These are phyloP conservation scores for Myotis myotis DNA, from an alignment of 2,797 vertebrate species.

Conservation along the genomic window DNA sequence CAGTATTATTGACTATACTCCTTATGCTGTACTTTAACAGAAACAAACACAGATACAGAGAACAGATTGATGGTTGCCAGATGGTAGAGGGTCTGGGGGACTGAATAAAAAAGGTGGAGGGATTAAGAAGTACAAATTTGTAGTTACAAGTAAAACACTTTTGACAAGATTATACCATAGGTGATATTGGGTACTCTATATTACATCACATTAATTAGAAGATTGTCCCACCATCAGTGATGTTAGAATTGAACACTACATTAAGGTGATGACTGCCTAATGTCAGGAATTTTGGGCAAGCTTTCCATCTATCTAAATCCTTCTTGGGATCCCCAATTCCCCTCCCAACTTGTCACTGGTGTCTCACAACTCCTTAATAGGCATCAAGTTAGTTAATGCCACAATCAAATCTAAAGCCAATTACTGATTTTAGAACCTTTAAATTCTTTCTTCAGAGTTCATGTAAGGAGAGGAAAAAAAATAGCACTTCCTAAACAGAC, in stretches of 20 bases:
- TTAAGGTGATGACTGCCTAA: neutral
- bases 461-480: neutral
- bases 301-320: neutral
- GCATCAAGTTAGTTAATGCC: constrained; percentile 12
- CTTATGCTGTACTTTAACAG: neutral
- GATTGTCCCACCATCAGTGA: neutral
- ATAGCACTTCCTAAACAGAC: neutral
- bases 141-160: neutral
- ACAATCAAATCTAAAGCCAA: constrained; percentile 22
- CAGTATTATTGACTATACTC: neutral
- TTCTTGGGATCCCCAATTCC: neutral
- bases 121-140: neutral
- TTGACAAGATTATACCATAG: neutral
- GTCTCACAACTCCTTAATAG: constrained; percentile 22
- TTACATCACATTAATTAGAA: neutral
- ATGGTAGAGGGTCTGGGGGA: neutral
- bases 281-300: neutral
- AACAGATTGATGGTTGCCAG: neutral
- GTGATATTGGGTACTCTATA: neutral
- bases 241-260: neutral
- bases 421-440: constrained; percentile 1
- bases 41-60: neutral
- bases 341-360: neutral
- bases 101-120: neutral
- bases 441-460: constrained; percentile 17